A percentile compares a stretch with the other conserved stretches of the same genome.
Evolutionary conservation across 1,140 invertebrate genomes (phyloP).

Genomic region (Dufourea novaeangliae): DNA sequence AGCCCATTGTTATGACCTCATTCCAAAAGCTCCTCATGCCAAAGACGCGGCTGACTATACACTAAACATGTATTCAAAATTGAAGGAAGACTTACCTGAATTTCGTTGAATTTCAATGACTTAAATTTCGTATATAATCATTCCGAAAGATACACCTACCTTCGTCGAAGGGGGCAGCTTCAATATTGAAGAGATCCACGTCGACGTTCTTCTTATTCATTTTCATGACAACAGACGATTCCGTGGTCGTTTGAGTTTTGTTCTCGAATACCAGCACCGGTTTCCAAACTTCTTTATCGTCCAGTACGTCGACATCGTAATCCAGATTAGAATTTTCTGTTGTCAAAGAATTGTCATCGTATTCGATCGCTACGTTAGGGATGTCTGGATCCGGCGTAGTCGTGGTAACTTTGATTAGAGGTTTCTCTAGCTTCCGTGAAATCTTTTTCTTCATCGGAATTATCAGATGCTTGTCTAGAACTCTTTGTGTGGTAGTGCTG

Average conservation of each 20-base stretch:
- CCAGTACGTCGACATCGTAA: conserved; percentile 65
- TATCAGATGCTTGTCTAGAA: background rate
- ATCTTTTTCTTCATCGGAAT: background rate
- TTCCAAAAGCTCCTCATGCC: conserved; percentile 26
- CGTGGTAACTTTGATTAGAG: no score
- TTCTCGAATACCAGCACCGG: conserved; percentile 71
- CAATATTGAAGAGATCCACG: conserved; percentile 64
- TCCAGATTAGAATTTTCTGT: conserved; percentile 34
- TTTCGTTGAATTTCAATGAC: background rate
- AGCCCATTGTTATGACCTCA: background rate
- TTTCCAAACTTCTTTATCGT: conserved; percentile 70
- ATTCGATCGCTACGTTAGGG: conserved; percentile 63
- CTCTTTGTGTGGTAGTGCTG: background rate
- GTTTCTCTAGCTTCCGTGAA: background rate
- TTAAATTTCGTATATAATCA: background rate
- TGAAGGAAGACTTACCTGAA: conserved; percentile 1
- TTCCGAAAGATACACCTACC: conserved; percentile 55
- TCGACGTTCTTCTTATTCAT: conserved; percentile 63
- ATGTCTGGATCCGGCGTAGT: conserved; percentile 41
- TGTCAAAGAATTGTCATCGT: conserved; percentile 25
- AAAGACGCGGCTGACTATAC: conserved; percentile 3
- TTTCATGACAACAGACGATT: conserved; percentile 74
- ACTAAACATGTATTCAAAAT: background rate
- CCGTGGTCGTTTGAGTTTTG: conserved; percentile 59
- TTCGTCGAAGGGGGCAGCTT: conserved; percentile 62